phyloP scores from a whole-genome alignment of 2,888 invertebrate genomes.

The Aleiodes testaceus region DNA sequence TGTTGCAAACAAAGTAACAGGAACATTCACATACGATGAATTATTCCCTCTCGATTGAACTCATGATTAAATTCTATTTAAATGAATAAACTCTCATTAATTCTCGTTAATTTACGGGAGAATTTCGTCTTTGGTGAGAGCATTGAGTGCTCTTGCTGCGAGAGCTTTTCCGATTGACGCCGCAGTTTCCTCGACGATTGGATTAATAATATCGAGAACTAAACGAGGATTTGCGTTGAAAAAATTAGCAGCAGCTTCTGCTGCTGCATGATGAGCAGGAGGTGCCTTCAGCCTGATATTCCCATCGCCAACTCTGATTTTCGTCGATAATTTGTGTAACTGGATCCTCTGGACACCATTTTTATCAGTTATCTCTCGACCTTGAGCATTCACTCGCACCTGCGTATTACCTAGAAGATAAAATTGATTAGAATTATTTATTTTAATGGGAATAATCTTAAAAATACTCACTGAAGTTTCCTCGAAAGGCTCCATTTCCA shows the following conservation, averaged over 20 bases:
- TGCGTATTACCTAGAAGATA: constrained; percentile 76
- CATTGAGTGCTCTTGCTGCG: constrained; percentile 77
- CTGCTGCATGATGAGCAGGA: constrained; percentile 71
- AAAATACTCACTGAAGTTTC: constrained; percentile 75
- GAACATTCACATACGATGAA: constrained; percentile 81
- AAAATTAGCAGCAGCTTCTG: constrained; percentile 80
- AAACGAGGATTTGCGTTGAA: constrained; percentile 81
- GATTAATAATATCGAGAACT: constrained; percentile 80
- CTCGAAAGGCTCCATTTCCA: constrained; percentile 75
- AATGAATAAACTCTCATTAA: too few species aligned
- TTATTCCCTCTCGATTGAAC: constrained; percentile 75
- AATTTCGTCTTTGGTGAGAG: constrained; percentile 77
- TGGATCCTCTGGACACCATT: constrained; percentile 79
- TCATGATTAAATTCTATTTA: constrained; percentile 1
- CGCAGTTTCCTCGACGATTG: constrained; percentile 80
- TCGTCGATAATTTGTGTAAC: constrained; percentile 77
- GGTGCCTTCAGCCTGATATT: constrained; percentile 75
- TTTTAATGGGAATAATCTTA: too few species aligned
- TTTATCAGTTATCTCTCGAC: constrained; percentile 75
- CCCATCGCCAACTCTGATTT: constrained; percentile 78
- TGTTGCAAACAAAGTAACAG: constrained; percentile 81
- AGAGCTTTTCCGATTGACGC: constrained; percentile 78
- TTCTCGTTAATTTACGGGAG: constrained; percentile 66
- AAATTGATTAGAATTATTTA: too few species aligned
- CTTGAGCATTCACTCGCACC: constrained; percentile 76